These are phyloP conservation scores for Drosophila seguyi DNA, from an alignment of 1,140 invertebrate genomes.

Conservation along the genomic window DNA sequence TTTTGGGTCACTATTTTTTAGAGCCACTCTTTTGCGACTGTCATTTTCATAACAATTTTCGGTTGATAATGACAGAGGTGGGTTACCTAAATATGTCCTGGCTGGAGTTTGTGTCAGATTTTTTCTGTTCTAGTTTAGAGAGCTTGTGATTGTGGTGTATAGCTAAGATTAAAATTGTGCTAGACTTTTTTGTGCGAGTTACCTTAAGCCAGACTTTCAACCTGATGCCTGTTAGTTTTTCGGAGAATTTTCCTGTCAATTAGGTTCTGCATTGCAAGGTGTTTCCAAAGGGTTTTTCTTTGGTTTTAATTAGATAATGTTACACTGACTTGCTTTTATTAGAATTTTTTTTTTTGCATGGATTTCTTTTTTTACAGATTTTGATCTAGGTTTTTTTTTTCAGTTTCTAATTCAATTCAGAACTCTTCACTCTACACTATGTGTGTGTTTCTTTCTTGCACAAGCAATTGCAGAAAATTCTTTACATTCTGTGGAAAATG, in stretches of 20 bases:
- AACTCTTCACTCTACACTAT: background rate
- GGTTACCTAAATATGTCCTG: conserved; percentile 22
- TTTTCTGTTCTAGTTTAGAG: background rate
- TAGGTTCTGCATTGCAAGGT: conserved; percentile 9
- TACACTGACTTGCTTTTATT: background rate
- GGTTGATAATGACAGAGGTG: conserved; percentile 30
- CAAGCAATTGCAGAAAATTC: background rate
- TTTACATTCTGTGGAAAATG: background rate
- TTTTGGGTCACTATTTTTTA: conserved; percentile 47
- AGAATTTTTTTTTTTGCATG: too few relatives aligned
- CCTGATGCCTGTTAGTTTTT: conserved; percentile 3
- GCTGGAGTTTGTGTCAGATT: background rate
- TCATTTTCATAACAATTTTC: conserved; percentile 45
- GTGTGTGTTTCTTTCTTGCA: background rate
- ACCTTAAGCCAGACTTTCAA: conserved; percentile 15
- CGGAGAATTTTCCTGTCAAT: conserved; percentile 24
- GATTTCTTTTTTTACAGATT: too few relatives aligned
- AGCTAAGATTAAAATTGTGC: conserved; percentile 4
- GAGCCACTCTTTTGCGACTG: conserved; percentile 21
- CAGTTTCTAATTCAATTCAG: conserved; percentile 1
- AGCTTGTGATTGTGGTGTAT: background rate
- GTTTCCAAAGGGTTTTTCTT: background rate
- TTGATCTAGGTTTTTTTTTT: background rate
- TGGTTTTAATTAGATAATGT: background rate
- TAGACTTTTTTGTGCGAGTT: background rate